Base-by-base conservation (phyloP, 2,113 vertebrate species). In the Saguinus imperator region DNA sequence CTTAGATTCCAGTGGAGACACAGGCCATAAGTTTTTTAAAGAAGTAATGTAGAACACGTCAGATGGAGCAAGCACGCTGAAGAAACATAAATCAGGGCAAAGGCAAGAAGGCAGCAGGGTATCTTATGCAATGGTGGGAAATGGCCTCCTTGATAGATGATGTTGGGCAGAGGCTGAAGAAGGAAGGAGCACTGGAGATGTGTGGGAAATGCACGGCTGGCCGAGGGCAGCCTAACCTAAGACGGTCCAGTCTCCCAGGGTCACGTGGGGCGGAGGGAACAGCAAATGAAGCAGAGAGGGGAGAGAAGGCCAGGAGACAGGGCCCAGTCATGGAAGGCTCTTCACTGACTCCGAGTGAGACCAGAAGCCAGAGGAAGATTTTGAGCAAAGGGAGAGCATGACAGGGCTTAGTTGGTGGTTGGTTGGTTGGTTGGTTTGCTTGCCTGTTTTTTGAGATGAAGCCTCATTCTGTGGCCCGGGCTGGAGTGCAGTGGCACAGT, bases 251-350 rank as follows among this genome's bases (percentile, higher is more conserved):
- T 50, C 29, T 9, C 3, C 35, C 29, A n/a, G n/a, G 35, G 20
- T 17, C 29, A 18, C 1, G 0, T 4, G 14, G n/a, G 27, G 50
- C 3, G 10, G 7, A 40, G 13, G 11, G 72, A 43, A n/a, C 17
- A 52, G 18, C 7, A 5, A 35, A 80, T 3, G 48, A 79, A 13
- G 77, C 9, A 32, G 45, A 50, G 77, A 21, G 18, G 17, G 32
- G 21, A 57, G 10, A 81, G 79, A 52, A 57, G 77, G 77, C 50
- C 50, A 57, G 79, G 35, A 20, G 6, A 25, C 3, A 3, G 75
- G 27, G 3, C 75, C 75, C 27, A 17, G 27, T 10, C 50, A 12
- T 10, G 20, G 21, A 50, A 16, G 45, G 7, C 10, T 80, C 32
- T 55, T 80, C 43, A 55, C n/a, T 55, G 11, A 55, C 32, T 21